Evolutionary conservation across 2,113 vertebrate genomes (phyloP), one percentile per base, ranked within the genome.

Genomic region (Candoia aspera): DNA sequence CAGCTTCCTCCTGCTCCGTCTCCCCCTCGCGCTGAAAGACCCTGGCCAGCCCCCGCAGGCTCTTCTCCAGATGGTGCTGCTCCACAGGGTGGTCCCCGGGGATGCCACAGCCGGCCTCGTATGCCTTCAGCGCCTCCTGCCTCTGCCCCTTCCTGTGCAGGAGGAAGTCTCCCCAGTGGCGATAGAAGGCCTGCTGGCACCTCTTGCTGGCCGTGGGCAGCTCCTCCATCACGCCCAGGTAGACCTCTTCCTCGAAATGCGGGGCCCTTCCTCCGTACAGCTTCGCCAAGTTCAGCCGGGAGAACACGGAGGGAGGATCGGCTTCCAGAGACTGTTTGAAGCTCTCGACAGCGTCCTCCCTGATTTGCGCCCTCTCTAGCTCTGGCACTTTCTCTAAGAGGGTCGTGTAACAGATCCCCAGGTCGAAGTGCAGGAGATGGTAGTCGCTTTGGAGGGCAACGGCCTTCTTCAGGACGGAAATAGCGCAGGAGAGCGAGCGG

Each of bases 81-180:
- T 92, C 53, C 10, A 1, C 0, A 2, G 11, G 2, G 4, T 90
- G 88, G 19, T 19, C 53, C 0, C 37, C 88, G 1, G 60, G 17
- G 12, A 92, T 21, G 2, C 0, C 4, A 0, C 23, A n/a, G 29
- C 88, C 54, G 0, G 53, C 60, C 21, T 26, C 0, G 88, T 90
- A 92, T 8, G 26, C 57, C 91, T 24, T 1, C 59, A 89, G n/a
- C 0, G 91, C 87, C 59, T 13, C 9, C 21, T 2, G 9, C 79
- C 8, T 21, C 79, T 59, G 3, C n/a, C 83, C 59, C n/a, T 89
- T 62, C 91, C 37, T 85, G 23, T 55, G 33, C 46, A 92, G 33
- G 79, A 86, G 79, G 59, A 92, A 89, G 6, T 92, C 49, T 15
- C 91, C 91, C 91, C 87, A 89, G 24, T 89, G 79, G 6, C 86